These are phyloP conservation scores for Colius striatus DNA, from an alignment of 2,113 vertebrate species.

Conservation along the genomic window DNA sequence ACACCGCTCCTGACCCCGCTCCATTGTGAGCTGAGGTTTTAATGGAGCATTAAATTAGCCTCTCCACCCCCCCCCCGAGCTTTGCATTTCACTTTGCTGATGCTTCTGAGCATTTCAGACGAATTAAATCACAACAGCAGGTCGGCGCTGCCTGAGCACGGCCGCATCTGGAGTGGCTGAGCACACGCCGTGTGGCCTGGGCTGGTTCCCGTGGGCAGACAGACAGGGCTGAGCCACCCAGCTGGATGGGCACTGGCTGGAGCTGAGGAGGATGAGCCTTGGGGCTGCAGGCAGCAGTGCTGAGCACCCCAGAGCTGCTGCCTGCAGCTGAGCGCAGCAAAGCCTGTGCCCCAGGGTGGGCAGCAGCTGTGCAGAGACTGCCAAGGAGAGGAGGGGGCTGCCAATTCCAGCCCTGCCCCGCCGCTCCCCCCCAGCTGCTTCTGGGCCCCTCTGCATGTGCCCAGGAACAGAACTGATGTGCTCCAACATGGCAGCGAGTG, in stretches of 20 bases:
- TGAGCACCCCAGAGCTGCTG: neutral
- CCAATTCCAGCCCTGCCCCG: neutral
- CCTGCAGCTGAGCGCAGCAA: neutral
- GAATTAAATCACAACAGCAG: conserved; percentile 1
- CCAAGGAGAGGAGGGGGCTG: neutral
- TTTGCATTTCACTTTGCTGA: neutral
- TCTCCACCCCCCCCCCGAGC: neutral
- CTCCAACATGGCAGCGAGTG: neutral
- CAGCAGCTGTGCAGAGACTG: neutral
- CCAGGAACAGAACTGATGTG: neutral
- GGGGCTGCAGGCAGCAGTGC: neutral
- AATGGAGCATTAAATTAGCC: conserved; percentile 63
- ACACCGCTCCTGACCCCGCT: neutral
- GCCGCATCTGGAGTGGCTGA: neutral
- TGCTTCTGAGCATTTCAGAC: neutral
- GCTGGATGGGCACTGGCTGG: neutral
- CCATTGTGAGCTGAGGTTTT: neutral
- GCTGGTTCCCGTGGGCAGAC: accelerated
- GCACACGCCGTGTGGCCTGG: accelerated
- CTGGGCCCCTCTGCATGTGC: neutral
- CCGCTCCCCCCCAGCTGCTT: too few relatives aligned
- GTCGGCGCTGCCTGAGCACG: neutral
- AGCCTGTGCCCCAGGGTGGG: neutral
- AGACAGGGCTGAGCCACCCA: neutral
- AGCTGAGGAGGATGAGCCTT: neutral